Evolutionary conservation across 2,888 invertebrate genomes (phyloP).

Genomic region (Xanthorhoe designata): DNA sequence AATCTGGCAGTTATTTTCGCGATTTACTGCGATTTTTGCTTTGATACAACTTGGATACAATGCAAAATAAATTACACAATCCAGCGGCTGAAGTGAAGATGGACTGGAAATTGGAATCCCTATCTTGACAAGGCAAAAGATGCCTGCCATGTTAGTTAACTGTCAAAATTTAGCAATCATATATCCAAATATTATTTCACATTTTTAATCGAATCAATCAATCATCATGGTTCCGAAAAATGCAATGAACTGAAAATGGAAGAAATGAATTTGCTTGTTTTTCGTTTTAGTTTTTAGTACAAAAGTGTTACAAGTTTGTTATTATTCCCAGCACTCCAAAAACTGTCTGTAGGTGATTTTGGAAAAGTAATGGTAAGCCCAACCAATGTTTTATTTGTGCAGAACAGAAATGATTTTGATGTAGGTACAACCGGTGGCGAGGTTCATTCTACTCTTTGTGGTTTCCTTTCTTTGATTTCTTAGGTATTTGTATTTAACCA

Average conservation of each 20-base stretch:
- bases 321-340: conserved; percentile 3
- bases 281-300: conserved; percentile 16
- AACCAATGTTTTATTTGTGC: conserved; percentile 40
- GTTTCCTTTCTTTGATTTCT: conserved; percentile 12
- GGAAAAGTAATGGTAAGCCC: conserved; percentile 69
- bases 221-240: conserved; percentile 37
- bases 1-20: too few species aligned
- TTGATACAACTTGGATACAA: too few species aligned
- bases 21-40: too few species aligned
- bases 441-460: conserved; percentile 31
- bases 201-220: conserved; percentile 22
- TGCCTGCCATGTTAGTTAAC: too few species aligned
- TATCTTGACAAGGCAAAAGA: too few species aligned
- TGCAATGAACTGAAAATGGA: conserved; percentile 36
- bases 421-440: conserved; percentile 71
- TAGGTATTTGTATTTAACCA: neutral
- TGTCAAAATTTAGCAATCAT: conserved; percentile 12
- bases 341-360: conserved; percentile 19
- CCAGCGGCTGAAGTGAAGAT: too few species aligned
- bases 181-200: neutral
- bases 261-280: conserved; percentile 32
- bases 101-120: too few species aligned
- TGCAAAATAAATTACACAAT: too few species aligned
- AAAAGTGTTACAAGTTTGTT: conserved; percentile 7
- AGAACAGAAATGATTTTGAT: conserved; percentile 47